Conservation (phyloP, 1,140 invertebrate genomes). For the Zophobas atratus region DNA sequence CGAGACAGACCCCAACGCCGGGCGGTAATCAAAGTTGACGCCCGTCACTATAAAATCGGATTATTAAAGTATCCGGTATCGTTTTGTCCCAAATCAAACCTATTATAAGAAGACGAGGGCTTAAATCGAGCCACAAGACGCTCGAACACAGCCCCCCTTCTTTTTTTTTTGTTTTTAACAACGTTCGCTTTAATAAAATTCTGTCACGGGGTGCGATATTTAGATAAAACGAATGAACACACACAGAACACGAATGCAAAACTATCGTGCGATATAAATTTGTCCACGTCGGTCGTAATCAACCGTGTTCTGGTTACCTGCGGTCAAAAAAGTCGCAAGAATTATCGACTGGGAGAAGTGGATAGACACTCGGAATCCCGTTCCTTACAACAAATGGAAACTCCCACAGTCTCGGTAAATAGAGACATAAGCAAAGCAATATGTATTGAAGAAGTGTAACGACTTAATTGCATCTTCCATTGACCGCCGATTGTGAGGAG, state of each 20-base stretch:
- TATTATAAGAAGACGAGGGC: conserved; percentile 29
- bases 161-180: too few species aligned
- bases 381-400: conserved; percentile 26
- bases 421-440: neutral
- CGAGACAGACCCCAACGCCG: conserved; percentile 3
- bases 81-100: conserved; percentile 33
- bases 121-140: conserved; percentile 7
- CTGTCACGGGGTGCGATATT: conserved; percentile 19
- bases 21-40: conserved; percentile 24
- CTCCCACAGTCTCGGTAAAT: conserved; percentile 25
- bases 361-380: conserved; percentile 12
- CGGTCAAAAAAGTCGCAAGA: conserved; percentile 18
- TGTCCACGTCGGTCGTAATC: conserved; percentile 19
- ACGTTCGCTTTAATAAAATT: too few species aligned
- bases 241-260: neutral
- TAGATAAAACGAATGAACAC: conserved; percentile 10
- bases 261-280: conserved; percentile 37
- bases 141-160: conserved; percentile 3
- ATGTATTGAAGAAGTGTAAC: conserved; percentile 44
- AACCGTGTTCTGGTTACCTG: conserved; percentile 6
- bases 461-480: conserved; percentile 42
- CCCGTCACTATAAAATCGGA: conserved; percentile 24
- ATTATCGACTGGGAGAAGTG: conserved; percentile 5
- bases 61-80: conserved; percentile 26
- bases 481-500: neutral